Base-by-base conservation (phyloP, 2,888 invertebrate genomes). In the Hipparchia semele region DNA sequence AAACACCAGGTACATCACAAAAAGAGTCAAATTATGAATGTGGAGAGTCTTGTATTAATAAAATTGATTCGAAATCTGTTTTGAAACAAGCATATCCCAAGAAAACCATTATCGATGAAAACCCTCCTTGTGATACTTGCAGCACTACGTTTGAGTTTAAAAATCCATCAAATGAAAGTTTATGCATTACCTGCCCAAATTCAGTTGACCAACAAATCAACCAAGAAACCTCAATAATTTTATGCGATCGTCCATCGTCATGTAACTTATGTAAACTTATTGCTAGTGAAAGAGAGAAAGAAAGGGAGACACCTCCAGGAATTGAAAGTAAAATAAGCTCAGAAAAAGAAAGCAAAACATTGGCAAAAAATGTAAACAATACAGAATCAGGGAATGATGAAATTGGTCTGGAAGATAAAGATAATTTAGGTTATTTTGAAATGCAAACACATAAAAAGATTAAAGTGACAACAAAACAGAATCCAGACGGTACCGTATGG, bases 401-500 rank as follows among this genome's bases (percentile, higher is more conserved):
- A 9, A 60, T 10, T 39, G 10, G 39, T 8, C 10, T 39, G 10
- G 62, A 45, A 33, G 39, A 4, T 5, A 76, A 73, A 7, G 79
- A 81, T 39, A 78, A 69, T 23, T 73, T 83, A 51, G 84, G 84
- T 5, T 83, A 81, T 53, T 84, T 81, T 73, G 84, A 86, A 75
- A 82, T 79, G 45, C 82, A 81, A 70, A 72, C 81, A 5, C 79
- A 80, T 13, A 85, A 79, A 76, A 83, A 83, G 33, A 80, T 78
- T n/a, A 85, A 77, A 77, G 76, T 87, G 0, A 84, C 73, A 56
- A 79, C 84, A 75, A 80, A 76, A 2, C 76, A 78, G 54, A 83
- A 85, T 49, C 67, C 75, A 6, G 86, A 87, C 79, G 87, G 86
- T 2, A 83, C 81, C 2, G 79, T 86, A 39, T 75, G 78, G 51